Base-by-base conservation (phyloP, 2,113 vertebrate species). In the Chrysochloris asiatica region DNA sequence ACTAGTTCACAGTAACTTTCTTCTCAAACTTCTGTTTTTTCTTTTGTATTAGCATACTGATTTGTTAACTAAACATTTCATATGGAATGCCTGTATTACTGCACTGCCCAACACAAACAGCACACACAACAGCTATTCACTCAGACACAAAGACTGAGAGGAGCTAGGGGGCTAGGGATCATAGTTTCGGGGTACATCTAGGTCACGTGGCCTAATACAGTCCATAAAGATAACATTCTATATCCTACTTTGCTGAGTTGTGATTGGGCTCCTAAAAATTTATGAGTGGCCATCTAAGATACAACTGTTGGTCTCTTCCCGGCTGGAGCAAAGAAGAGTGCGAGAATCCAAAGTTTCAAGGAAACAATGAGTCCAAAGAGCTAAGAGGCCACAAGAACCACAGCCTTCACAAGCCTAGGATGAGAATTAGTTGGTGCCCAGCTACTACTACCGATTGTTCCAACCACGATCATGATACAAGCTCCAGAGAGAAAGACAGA, bases 1-100 rank as follows among this genome's bases (percentile, higher is more conserved):
- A 65, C 38, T 10, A 80, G 67, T 36, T 47, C 47, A 75, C 1
- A 85, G 24, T 21, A 59, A 43, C 14, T 80, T 92, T 22, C 77
- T 87, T 48, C 48, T 63, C 61, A 47, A 8, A 85, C 84, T 4
- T 67, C 16, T n/a, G n/a, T 63, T 73, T 83, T 86, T 77, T 83
- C 21, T 84, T 92, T 36, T 69, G 3, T 86, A 83, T 59, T 52
- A 79, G 41, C n/a, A 67, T 24, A 48, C 33, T 83, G 61, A 81
- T 61, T 81, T 93, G 59, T 41, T 94, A 28, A 38, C 48, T 85
- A 38, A 82, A 87, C 47, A 84, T 69, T 38, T 59, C 65, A 72
- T 8, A 19, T 86, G 17, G 50, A 7, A 50, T 50, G 8, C 50
- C 50, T 8, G 14, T 71, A 69, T 14, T 83, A 41, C 22, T 72